Conservation (phyloP, 2,113 vertebrate genomes). For the Cyprinodon variegatus region DNA sequence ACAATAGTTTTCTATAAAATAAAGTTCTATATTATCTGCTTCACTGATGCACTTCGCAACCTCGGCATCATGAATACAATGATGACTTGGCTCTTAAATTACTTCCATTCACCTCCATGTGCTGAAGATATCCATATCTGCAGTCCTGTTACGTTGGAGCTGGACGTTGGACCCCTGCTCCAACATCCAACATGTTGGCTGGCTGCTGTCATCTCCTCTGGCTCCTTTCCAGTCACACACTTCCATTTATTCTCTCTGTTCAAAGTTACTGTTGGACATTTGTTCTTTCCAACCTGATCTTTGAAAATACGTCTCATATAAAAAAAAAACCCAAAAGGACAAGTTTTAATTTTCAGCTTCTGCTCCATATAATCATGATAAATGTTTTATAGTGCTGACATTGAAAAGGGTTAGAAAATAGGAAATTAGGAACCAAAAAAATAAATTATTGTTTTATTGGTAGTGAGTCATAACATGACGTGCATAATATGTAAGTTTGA, state of each 20-base stretch:
- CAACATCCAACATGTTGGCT: conserved; percentile 35
- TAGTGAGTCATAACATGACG: conserved; percentile 17
- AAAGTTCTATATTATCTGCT: neutral
- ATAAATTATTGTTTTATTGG: neutral
- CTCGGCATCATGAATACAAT: neutral
- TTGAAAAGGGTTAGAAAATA: neutral
- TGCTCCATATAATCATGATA: neutral
- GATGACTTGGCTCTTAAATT: neutral
- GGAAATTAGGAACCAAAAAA: neutral
- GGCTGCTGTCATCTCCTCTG: conserved; percentile 12
- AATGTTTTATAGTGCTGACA: neutral
- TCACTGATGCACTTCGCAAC: neutral
- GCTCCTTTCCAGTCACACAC: conserved; percentile 21
- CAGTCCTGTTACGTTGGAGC: conserved; percentile 67
- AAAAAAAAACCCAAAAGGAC: neutral
- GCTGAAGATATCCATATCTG: conserved; percentile 48
- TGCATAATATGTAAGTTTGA: neutral
- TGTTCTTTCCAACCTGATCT: neutral
- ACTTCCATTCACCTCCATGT: conserved; percentile 11
- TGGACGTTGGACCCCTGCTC: conserved; percentile 73
- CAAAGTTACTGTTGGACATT: conserved; percentile 56
- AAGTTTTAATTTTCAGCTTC: conserved; percentile 3
- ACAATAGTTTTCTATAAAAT: neutral
- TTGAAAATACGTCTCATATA: no score
- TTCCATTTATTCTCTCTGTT: conserved; percentile 23